Percentiles rank a stretch among this genome's conserved stretches.
Evolutionary conservation across 2,797 vertebrate species (phyloP).

Genomic region (Sciurus vulgaris): DNA sequence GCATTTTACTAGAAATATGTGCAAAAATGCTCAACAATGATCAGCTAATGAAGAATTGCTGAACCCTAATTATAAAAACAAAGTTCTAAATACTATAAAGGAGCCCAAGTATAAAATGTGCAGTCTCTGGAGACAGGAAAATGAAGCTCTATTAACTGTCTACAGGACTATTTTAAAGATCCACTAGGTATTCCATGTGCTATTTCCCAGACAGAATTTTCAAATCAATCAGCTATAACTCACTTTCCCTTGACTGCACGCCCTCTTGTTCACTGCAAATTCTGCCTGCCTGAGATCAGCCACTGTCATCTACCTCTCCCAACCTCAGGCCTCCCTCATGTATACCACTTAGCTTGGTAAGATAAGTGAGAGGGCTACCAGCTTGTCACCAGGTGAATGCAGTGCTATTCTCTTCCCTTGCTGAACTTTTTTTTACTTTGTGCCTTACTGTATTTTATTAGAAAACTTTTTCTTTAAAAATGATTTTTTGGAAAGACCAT

Average conservation of each 20-base stretch:
- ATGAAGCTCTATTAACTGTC: neutral
- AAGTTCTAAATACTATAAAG: neutral
- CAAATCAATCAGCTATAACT: neutral
- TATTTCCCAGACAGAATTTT: neutral
- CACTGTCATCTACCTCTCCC: neutral
- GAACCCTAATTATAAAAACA: neutral
- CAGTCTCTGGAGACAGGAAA: neutral
- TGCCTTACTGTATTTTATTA: neutral
- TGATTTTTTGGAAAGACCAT: neutral
- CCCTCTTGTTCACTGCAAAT: neutral
- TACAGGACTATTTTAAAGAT: neutral
- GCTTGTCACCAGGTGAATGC: neutral
- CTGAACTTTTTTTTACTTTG: neutral
- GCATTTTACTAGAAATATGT: neutral
- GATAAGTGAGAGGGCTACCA: neutral
- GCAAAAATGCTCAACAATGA: conserved; percentile 6
- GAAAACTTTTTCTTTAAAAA: neutral
- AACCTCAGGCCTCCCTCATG: neutral
- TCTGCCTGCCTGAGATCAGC: neutral
- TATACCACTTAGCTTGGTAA: neutral
- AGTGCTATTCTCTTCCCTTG: neutral
- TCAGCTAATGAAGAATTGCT: neutral
- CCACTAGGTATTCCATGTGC: neutral
- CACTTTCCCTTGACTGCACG: neutral
- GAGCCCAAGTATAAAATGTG: neutral